Evolutionary conservation across 2,888 invertebrate species (phyloP).

Genomic region (Chrysomela aeneicollis): DNA sequence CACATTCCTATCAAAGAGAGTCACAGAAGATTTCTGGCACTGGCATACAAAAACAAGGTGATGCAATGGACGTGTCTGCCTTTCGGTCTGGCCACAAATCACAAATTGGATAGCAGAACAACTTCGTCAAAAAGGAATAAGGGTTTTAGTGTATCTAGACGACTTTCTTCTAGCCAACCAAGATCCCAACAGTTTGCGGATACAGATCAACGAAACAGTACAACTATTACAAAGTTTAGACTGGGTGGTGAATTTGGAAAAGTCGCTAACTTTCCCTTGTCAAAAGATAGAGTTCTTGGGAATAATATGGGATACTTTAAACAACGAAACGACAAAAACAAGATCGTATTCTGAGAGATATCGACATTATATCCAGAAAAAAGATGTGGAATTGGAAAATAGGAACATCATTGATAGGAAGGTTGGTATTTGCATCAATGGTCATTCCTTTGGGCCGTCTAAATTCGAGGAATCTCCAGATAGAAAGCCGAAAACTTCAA

Average conservation of each 20-base stretch:
- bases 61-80: constrained; percentile 35
- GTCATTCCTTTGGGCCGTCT: constrained; percentile 17
- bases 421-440: constrained; percentile 14
- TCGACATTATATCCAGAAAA: background rate
- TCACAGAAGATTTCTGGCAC: constrained; percentile 28
- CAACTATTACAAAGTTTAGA: background rate
- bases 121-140: constrained; percentile 34
- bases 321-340: too few relatives aligned
- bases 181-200: constrained; percentile 9
- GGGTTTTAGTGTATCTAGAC: constrained; percentile 47
- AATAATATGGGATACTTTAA: constrained; percentile 31
- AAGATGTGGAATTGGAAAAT: constrained; percentile 9
- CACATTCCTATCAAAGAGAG: constrained; percentile 26
- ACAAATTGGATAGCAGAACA: constrained; percentile 43
- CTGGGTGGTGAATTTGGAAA: constrained; percentile 6
- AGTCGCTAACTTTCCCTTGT: constrained; percentile 21
- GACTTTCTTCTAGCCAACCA: constrained; percentile 36
- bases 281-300: constrained; percentile 30
- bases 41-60: constrained; percentile 24
- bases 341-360: too few relatives aligned
- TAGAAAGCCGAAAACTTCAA: constrained; percentile 9
- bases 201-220: constrained; percentile 18
- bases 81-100: constrained; percentile 44
- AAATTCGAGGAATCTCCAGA: background rate
- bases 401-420: constrained; percentile 9